Conservation (phyloP, 1,140 invertebrate species). For the Drosophila ercepeae region DNA sequence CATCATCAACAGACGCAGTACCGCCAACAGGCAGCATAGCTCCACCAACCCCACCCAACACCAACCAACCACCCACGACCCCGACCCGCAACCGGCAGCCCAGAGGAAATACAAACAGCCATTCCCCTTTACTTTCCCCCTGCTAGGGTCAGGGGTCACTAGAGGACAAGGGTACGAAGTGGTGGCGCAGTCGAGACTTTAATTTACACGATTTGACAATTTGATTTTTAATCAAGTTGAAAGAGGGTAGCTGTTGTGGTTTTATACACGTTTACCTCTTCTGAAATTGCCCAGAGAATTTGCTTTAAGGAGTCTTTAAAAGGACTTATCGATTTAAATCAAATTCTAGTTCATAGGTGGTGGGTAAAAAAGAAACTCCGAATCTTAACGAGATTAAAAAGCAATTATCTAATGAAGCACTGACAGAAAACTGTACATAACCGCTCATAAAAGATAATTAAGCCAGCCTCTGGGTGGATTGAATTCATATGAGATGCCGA, state of each 20-base stretch:
- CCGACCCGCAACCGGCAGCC: neutral
- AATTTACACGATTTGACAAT: slow-evolving; percentile 53
- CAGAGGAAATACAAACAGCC: neutral
- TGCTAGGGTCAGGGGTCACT: slow-evolving; percentile 21
- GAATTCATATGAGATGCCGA: too few species aligned
- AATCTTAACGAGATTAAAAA: neutral
- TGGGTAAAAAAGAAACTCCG: neutral
- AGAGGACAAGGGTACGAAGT: slow-evolving; percentile 29
- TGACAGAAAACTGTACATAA: neutral
- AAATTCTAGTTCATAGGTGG: too few species aligned
- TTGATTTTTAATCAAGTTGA: slow-evolving; percentile 29
- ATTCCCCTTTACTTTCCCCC: slow-evolving; percentile 11
- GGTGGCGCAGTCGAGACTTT: slow-evolving; percentile 53
- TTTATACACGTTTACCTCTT: neutral
- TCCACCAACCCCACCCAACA: neutral
- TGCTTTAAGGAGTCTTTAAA: too few species aligned
- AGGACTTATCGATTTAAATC: too few species aligned
- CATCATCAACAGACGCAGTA: slow-evolving; percentile 45
- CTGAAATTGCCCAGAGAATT: neutral
- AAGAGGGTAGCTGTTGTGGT: neutral
- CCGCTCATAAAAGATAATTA: too few species aligned
- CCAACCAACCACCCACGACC: neutral
- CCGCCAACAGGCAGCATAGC: slow-evolving; percentile 32
- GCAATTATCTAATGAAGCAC: neutral
- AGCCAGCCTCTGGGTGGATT: too few species aligned